Percentiles rank a stretch among this genome's conserved stretches.
Conservation (phyloP, 1,140 invertebrate genomes). For the Meloidogyne floridensis region DNA sequence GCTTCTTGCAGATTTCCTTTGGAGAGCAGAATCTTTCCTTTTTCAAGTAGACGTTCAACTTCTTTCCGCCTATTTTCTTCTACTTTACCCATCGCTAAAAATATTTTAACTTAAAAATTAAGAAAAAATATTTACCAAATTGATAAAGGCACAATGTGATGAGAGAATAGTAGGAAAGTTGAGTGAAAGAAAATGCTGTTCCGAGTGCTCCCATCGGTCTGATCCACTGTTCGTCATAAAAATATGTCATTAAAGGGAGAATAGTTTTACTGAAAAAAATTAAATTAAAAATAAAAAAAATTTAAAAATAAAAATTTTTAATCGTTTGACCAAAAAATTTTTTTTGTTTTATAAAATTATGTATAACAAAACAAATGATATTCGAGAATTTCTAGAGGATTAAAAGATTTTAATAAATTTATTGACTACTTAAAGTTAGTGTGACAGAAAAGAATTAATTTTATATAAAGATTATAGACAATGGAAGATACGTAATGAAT, state of each 20-base stretch:
- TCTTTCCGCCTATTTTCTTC: slow-evolving; percentile 41
- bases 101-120: not conserved
- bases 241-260: slow-evolving; percentile 10
- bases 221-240: slow-evolving; percentile 24
- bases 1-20: slow-evolving; percentile 90
- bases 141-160: slow-evolving; percentile 26
- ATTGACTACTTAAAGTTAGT: not conserved
- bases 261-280: not conserved
- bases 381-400: not conserved
- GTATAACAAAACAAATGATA: not conserved
- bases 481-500: not conserved
- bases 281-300: not conserved
- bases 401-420: not conserved
- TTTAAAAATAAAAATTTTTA: not conserved
- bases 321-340: not conserved
- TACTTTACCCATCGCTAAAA: slow-evolving; percentile 27
- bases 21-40: slow-evolving; percentile 43
- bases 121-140: slow-evolving; percentile 21
- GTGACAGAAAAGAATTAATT: not conserved
- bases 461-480: not conserved
- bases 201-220: slow-evolving; percentile 16
- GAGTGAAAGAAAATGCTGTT: slow-evolving; percentile 17
- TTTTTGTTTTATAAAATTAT: no score
- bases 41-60: slow-evolving; percentile 50
- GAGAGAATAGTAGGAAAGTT: slow-evolving; percentile 25